Percentiles rank a stretch among this genome's conserved stretches.
Conservation (phyloP, 2,888 invertebrate species). For the Clepsis dumicolana region DNA sequence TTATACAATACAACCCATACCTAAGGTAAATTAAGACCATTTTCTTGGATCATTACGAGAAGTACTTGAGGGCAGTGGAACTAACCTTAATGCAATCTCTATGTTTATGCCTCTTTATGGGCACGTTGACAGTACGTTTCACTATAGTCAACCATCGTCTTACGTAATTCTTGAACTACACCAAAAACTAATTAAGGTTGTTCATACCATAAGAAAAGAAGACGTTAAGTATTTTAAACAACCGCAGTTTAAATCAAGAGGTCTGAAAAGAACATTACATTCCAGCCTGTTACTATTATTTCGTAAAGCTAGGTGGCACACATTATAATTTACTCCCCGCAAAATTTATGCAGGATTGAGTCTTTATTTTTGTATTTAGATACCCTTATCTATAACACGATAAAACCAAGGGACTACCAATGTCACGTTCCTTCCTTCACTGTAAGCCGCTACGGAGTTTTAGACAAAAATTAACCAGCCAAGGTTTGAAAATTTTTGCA, state of each 20-base stretch:
- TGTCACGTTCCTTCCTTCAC: too few species aligned
- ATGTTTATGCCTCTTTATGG: not conserved
- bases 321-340: too few species aligned
- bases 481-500: not conserved
- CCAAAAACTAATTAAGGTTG: slow-evolving; percentile 1
- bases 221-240: not conserved
- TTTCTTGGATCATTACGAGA: slow-evolving; percentile 44
- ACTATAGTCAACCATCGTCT: not conserved
- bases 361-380: too few species aligned
- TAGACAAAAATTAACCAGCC: not conserved
- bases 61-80: not conserved
- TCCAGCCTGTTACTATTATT: too few species aligned
- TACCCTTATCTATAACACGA: too few species aligned
- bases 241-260: not conserved
- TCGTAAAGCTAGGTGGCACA: too few species aligned
- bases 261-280: too few species aligned
- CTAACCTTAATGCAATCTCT: not conserved
- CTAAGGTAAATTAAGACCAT: not conserved
- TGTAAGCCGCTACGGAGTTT: not conserved
- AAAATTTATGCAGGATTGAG: too few species aligned
- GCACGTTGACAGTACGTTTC: not conserved
- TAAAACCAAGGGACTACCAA: too few species aligned
- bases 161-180: not conserved
- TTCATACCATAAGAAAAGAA: not conserved
- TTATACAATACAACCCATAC: not conserved